These are phyloP conservation scores for Ormyrus pomaceus DNA, from an alignment of 2,888 invertebrate genomes.

Conservation along the genomic window DNA sequence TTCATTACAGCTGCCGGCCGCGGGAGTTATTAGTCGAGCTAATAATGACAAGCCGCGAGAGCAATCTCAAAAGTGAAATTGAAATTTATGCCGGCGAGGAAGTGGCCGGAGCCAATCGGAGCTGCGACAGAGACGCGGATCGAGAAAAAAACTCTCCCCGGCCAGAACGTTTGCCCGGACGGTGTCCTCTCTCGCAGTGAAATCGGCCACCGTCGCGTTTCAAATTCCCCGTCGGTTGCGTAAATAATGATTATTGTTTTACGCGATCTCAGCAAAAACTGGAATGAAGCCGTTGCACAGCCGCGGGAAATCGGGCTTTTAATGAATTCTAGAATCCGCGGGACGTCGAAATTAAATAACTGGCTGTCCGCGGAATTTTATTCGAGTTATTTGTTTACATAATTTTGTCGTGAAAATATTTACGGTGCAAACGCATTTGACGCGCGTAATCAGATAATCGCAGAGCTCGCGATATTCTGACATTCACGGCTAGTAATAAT, in stretches of 20 bases:
- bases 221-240: slow-evolving; percentile 9
- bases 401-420: no score
- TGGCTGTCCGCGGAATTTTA: no score
- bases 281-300: no score
- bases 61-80: slow-evolving; percentile 47
- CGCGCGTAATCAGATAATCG: no score
- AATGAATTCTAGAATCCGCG: no score
- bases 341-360: no score
- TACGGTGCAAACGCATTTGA: no score
- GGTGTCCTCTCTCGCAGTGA: not conserved
- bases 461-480: no score
- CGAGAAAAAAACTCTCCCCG: slow-evolving; percentile 9
- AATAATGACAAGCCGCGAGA: slow-evolving; percentile 14
- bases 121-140: slow-evolving; percentile 1
- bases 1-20: slow-evolving; percentile 10
- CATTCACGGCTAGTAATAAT: no score
- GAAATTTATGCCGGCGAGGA: slow-evolving; percentile 38
- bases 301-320: no score
- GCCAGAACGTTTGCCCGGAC: not conserved
- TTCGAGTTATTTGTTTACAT: no score
- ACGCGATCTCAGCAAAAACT: not conserved
- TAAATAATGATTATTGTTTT: slow-evolving; percentile 38
- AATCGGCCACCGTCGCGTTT: not conserved
- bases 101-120: slow-evolving; percentile 9
- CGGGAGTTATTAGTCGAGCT: slow-evolving; percentile 19